Evolutionary conservation across 2,888 invertebrate genomes (phyloP).

Genomic region (Xestia ashworthii): DNA sequence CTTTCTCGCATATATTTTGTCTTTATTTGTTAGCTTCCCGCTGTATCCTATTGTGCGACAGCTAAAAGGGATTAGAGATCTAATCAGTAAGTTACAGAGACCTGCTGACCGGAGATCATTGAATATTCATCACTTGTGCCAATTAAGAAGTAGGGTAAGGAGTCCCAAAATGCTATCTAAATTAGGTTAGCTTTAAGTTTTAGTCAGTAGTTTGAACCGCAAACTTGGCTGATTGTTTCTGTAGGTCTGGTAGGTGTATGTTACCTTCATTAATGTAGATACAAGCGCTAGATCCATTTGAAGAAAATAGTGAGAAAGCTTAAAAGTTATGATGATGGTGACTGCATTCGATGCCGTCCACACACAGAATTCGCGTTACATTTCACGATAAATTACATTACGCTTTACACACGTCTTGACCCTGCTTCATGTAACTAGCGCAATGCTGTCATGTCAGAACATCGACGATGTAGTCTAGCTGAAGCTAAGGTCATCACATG

Average conservation of each 20-base stretch:
- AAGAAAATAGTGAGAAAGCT: background rate
- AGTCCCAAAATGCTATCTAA: slow-evolving; percentile 28
- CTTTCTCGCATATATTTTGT: no score
- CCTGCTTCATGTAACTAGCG: background rate
- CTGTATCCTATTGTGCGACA: slow-evolving; percentile 1
- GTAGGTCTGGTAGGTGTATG: background rate
- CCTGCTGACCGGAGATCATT: slow-evolving; percentile 36
- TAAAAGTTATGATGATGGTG: no score
- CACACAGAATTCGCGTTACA: no score
- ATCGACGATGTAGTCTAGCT: background rate
- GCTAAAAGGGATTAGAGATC: slow-evolving; percentile 16
- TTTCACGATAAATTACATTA: no score
- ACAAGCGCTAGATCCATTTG: background rate
- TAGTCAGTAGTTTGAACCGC: background rate
- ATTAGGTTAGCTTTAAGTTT: slow-evolving; percentile 6
- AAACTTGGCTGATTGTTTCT: slow-evolving; percentile 5
- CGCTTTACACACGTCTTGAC: no score
- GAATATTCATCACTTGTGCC: slow-evolving; percentile 45
- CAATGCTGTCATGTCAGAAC: background rate
- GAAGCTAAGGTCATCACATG: background rate
- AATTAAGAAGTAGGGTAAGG: slow-evolving; percentile 18
- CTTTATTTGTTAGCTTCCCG: background rate
- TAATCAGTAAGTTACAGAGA: slow-evolving; percentile 32
- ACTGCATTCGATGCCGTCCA: no score
- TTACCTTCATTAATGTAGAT: background rate